Evolutionary conservation across 1,140 invertebrate species (phyloP).

Genomic region (Leptonema lineaticorne): DNA sequence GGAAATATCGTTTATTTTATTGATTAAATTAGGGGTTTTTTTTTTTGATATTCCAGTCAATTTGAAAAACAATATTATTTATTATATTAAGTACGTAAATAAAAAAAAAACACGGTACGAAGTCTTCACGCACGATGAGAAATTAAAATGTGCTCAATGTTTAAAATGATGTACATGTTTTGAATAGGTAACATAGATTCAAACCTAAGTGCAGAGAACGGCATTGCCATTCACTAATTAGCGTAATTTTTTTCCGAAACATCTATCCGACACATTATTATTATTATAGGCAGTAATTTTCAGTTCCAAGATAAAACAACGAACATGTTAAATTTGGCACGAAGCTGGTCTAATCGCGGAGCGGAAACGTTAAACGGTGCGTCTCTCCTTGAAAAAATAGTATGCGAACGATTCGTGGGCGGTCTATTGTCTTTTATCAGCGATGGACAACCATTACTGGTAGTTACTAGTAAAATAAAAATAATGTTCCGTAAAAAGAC

Average conservation of each 20-base stretch:
- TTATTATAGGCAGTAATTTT: constrained; percentile 7
- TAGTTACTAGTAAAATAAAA: not conserved
- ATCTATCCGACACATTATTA: not conserved
- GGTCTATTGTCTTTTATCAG: constrained; percentile 9
- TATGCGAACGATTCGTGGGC: constrained; percentile 4
- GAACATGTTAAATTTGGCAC: constrained; percentile 10
- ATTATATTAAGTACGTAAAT: not conserved
- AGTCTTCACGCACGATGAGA: not conserved
- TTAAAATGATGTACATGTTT: not conserved
- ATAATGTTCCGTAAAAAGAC: not conserved
- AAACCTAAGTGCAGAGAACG: not conserved
- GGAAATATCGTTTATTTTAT: no score
- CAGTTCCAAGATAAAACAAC: not conserved
- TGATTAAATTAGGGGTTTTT: no score
- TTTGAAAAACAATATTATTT: not conserved
- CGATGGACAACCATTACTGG: not conserved
- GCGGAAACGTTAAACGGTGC: constrained; percentile 4
- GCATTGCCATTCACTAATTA: not conserved
- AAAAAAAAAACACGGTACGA: not conserved
- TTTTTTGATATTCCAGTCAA: not conserved
- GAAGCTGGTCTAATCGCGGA: constrained; percentile 2
- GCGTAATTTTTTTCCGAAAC: constrained; percentile 1
- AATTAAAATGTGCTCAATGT: constrained; percentile 6
- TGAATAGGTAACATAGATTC: constrained; percentile 1
- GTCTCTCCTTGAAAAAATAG: constrained; percentile 11